Conservation (phyloP, 2,888 invertebrate species). For the Zaprionus lineosus region DNA sequence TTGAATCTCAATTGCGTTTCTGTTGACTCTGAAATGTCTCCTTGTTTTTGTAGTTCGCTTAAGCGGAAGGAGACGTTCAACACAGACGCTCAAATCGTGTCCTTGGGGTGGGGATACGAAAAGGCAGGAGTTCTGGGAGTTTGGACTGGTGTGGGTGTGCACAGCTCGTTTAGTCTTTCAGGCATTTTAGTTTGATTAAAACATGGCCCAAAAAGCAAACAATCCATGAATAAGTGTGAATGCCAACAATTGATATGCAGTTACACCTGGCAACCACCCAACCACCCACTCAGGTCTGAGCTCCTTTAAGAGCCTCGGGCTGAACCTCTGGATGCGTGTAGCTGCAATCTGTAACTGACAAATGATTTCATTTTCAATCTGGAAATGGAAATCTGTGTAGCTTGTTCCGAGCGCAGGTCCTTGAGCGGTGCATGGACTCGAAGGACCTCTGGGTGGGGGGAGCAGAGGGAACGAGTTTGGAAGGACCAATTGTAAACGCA, state of each 20-base stretch:
- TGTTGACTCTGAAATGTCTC: too few species aligned
- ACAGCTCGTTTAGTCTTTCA: conserved; percentile 20
- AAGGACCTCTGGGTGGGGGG: too few species aligned
- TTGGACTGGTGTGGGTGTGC: too few species aligned
- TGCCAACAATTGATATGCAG: conserved; percentile 44
- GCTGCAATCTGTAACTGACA: conserved; percentile 52
- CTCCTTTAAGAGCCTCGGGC: too few species aligned
- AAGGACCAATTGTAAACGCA: too few species aligned
- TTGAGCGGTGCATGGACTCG: too few species aligned
- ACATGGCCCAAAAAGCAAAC: conserved; percentile 50
- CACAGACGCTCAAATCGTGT: conserved; percentile 8
- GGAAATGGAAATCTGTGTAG: conserved; percentile 20
- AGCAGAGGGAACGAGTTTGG: too few species aligned
- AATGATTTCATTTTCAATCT: conserved; percentile 70
- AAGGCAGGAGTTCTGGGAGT: neutral
- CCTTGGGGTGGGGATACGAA: neutral
- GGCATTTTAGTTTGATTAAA: conserved; percentile 77
- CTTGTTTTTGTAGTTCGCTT: conserved; percentile 13
- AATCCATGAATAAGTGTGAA: conserved; percentile 30
- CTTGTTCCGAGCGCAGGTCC: too few species aligned
- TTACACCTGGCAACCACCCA: conserved; percentile 7
- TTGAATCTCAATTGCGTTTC: too few species aligned
- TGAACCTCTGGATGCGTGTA: conserved; percentile 19
- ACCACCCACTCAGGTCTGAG: too few species aligned
- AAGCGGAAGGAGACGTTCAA: conserved; percentile 15